Evolutionary conservation across 2,797 vertebrate genomes (phyloP), one percentile per base, ranked within the genome.

Genomic region (Botia almorhae): DNA sequence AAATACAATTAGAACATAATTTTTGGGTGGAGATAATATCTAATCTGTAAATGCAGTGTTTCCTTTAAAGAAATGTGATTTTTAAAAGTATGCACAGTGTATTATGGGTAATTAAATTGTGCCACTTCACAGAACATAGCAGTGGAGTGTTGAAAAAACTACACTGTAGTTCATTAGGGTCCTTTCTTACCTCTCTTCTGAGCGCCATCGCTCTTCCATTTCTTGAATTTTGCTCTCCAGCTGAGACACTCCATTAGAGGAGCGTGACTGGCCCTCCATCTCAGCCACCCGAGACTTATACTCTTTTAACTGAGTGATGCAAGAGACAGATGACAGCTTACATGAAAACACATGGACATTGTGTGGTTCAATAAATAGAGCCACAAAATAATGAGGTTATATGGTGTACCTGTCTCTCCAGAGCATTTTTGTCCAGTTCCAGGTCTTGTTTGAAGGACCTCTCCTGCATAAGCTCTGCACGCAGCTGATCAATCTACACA

Each of bases 401-500:
- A 87, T 2, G 87, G 87, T 90, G 4, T 74, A 95, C 95, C 92
- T 96, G 95, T 88, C 96, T 94, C 91, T 99, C 97, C 93, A 98
- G 89, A 0, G 96, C 92, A 53, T 94, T 95, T 87, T 99, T 99
- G 89, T 98, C 97, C 16, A 97, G 95, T 88, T 99, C 97, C 87
- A 99, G 90, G 88, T 99, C 97, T 90, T 99, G 97, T 56, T 96
- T 95, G 72, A 91, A 91, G 1, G 96, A 95, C 13, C 96, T 93
- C 71, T 99, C 97, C 90, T 98, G 96, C 94, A 97, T 94, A 75
- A 99, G 94, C 83, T 99, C 97, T 0, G 96, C 90, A 60, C 97
- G 94, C 43, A 98, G 89, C 88, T 98, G 96, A 80, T 99, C 97
- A 0, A 98, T 93, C 96, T 96, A 78, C 13, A 84, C 6, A 53